Conservation (phyloP, 1,140 invertebrate species). For the Ruditapes philippinarum region DNA sequence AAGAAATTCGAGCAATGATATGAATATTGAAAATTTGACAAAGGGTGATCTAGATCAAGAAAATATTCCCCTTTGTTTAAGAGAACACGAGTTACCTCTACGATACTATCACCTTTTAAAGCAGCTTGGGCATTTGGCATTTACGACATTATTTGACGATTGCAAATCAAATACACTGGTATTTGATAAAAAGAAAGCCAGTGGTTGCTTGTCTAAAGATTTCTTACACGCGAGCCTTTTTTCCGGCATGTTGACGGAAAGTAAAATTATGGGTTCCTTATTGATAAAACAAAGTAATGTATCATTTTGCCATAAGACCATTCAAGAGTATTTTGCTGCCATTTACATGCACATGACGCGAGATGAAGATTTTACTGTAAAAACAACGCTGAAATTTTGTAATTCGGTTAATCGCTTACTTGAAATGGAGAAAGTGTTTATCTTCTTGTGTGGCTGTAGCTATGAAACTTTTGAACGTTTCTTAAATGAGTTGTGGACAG, state of each 20-base stretch:
- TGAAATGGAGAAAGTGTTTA: not conserved
- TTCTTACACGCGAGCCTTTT: not conserved
- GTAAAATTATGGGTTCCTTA: not conserved
- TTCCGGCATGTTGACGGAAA: not conserved
- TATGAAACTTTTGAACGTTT: not conserved
- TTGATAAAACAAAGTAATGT: not conserved
- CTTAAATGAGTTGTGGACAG: not conserved
- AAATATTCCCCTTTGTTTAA: not conserved
- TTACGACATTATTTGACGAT: not conserved
- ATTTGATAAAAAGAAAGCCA: not conserved
- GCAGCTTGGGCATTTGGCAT: not conserved
- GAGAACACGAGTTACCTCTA: not conserved
- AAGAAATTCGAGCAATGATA: not conserved
- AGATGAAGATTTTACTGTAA: not conserved
- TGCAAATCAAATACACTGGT: not conserved
- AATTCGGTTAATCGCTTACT: not conserved
- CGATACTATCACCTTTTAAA: not conserved
- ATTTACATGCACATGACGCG: not conserved
- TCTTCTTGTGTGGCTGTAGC: not conserved
- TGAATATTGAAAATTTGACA: not conserved
- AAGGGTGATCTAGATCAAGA: not conserved
- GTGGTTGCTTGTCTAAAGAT: not conserved
- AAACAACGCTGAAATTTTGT: not conserved
- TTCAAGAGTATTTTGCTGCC: slow-evolving; percentile 14
- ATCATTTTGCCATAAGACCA: slow-evolving; percentile 8